Percentiles rank a stretch among this genome's conserved stretches.
These are phyloP conservation scores for Yponomeuta evonymella DNA, from an alignment of 2,888 invertebrate species.

Conservation along the genomic window DNA sequence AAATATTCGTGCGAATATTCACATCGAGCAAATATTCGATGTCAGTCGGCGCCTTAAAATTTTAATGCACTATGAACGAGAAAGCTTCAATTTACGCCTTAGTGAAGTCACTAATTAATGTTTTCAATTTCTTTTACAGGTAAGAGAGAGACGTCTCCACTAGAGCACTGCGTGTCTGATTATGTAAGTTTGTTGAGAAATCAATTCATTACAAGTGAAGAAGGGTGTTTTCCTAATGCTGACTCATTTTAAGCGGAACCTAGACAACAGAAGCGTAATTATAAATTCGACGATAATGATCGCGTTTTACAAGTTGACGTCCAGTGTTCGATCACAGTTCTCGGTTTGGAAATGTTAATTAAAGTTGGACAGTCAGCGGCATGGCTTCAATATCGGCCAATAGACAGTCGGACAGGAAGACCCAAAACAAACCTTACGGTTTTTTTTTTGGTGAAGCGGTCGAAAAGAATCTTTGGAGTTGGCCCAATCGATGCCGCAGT, in stretches of 20 bases:
- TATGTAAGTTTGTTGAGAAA: background rate
- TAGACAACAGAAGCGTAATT: background rate
- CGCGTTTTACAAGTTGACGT: background rate
- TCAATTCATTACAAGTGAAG: background rate
- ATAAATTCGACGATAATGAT: background rate
- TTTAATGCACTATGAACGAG: constrained; percentile 55
- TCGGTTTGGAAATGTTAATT: constrained; percentile 1
- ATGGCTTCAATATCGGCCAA: constrained; percentile 37
- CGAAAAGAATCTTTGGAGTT: background rate
- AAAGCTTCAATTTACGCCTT: constrained; percentile 26
- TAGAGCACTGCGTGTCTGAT: background rate
- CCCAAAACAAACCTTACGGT: constrained; percentile 44
- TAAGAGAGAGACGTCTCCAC: background rate
- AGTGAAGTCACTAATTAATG: background rate
- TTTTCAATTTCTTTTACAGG: constrained; percentile 5
- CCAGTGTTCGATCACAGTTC: background rate
- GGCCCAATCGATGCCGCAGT: background rate
- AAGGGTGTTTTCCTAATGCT: background rate
- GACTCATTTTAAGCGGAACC: background rate
- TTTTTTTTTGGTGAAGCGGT: constrained; percentile 29
- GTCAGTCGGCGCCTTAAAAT: too few relatives aligned
- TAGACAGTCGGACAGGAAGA: constrained; percentile 50
- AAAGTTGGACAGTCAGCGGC: constrained; percentile 7
- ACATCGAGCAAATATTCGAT: too few relatives aligned
- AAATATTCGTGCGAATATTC: too few relatives aligned